These are phyloP conservation scores for Henricia sp. DNA, from an alignment of 53 echinoderm and acorn worm genomes.

Conservation along the genomic window DNA sequence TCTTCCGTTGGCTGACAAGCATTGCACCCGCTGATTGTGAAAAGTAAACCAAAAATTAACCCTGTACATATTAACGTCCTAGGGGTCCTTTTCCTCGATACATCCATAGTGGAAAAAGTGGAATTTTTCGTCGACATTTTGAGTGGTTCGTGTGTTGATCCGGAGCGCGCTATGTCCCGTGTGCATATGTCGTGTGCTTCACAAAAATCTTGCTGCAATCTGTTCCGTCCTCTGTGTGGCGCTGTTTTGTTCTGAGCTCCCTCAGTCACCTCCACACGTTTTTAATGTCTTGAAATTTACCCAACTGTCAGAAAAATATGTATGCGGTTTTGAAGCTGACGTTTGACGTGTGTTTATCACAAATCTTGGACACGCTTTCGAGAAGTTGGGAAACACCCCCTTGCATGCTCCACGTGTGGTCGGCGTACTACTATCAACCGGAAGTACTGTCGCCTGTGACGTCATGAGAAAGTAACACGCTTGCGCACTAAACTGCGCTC, in stretches of 20 bases:
- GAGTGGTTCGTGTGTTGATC: neutral
- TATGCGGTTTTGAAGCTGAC: constrained; percentile 8
- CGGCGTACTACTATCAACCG: constrained; percentile 1
- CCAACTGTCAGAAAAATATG: constrained; percentile 27
- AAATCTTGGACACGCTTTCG: constrained; percentile 16
- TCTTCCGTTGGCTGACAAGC: constrained; percentile 28
- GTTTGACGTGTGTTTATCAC: constrained; percentile 29
- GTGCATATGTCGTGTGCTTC: neutral
- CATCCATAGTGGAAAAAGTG: constrained; percentile 36
- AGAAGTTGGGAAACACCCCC: constrained; percentile 58
- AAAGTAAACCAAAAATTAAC: constrained; percentile 4
- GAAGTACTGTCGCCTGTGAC: constrained; percentile 45
- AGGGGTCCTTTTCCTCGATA: constrained; percentile 10
- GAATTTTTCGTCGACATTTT: neutral
- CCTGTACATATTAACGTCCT: constrained; percentile 18
- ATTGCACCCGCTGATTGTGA: constrained; percentile 28
- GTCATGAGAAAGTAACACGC: constrained; percentile 22
- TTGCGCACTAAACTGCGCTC: constrained; percentile 4
- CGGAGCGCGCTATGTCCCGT: neutral
- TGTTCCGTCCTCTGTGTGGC: constrained; percentile 13
- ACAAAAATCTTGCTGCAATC: neutral
- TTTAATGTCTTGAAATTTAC: neutral
- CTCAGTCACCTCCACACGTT: neutral
- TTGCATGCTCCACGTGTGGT: neutral
- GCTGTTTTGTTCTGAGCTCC: constrained; percentile 21